Conservation (phyloP, 2,113 vertebrate species). For the Actinemys pallida region DNA sequence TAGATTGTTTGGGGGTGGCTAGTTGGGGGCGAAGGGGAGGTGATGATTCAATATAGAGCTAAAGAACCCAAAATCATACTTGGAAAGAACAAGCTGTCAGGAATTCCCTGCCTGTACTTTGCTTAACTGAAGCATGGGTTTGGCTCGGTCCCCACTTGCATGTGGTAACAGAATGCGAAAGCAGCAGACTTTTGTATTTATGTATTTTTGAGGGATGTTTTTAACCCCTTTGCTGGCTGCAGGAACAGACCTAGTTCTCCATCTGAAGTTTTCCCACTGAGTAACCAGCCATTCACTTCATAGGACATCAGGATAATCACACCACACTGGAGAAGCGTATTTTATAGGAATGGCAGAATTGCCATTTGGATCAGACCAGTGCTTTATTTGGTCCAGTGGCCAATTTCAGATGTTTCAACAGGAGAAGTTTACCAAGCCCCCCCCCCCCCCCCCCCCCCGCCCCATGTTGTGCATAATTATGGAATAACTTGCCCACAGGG, state of each 20-base stretch:
- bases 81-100: background rate
- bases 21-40: background rate
- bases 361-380: background rate
- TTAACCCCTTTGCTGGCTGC: background rate
- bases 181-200: background rate
- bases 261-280: background rate
- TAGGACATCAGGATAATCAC: background rate
- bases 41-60: background rate
- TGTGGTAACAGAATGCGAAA: background rate
- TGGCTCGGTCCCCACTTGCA: background rate
- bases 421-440: background rate
- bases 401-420: conserved; percentile 6
- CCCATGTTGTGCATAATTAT: background rate
- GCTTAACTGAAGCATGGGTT: background rate
- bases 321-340: background rate
- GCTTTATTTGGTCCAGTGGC: background rate
- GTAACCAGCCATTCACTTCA: background rate
- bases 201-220: background rate
- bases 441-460: background rate
- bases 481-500: background rate
- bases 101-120: background rate
- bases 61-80: background rate
- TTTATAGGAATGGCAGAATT: background rate
- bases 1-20: background rate
- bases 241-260: background rate